Base-by-base conservation (phyloP, 1,140 invertebrate species). In the Ditylenchus dipsaci region DNA sequence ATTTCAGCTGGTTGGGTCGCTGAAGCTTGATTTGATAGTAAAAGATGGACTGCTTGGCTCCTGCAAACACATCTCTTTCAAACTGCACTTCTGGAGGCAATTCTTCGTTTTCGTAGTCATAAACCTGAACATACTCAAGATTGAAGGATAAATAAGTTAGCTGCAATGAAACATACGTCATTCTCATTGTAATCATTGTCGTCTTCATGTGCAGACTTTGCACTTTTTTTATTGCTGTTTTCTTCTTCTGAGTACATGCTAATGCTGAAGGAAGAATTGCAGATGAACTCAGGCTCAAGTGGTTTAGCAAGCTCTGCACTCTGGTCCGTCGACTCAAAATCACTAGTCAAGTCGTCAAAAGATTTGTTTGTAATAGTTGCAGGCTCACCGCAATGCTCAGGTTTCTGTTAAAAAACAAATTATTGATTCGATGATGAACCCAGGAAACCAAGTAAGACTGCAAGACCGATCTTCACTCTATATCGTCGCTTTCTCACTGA, bases 81-180 rank as follows among this genome's bases (percentile, higher is more conserved):
- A 74, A 74, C 49, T 75, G 69, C 42, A 74, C 56, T 60, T 74
- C 73, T 0, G 76, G 73, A 1, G 73, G 67, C 49, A 71, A 3
- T 1, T 65, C 61, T 3, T 64, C n/a, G 13, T 72, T 73, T 8
- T 77, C 38, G 42, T 76, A 26, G 7, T 73, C 72, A 30, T 76
- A 56, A 19, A 26, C 21, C 47, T 26, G 3, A 21, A 53, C 8
- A 5, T 19, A 11, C 43, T 13, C 11, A n/a, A 8, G 23, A 53
- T 53, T 53, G 15, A 38, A 38, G 11, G 33, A 38, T 3, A 5
- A 38, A 38, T 38, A 38, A 38, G 33, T 38, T n/a, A n/a, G n/a
- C n/a, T n/a, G n/a, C n/a, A n/a, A 38, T 38, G 11, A 5, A 38
- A 38, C 33, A 38, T 11, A 38, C 33, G 11, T 38, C 33, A 11